Base-by-base conservation (phyloP, 2,113 vertebrate species). In the Eira barbara region DNA sequence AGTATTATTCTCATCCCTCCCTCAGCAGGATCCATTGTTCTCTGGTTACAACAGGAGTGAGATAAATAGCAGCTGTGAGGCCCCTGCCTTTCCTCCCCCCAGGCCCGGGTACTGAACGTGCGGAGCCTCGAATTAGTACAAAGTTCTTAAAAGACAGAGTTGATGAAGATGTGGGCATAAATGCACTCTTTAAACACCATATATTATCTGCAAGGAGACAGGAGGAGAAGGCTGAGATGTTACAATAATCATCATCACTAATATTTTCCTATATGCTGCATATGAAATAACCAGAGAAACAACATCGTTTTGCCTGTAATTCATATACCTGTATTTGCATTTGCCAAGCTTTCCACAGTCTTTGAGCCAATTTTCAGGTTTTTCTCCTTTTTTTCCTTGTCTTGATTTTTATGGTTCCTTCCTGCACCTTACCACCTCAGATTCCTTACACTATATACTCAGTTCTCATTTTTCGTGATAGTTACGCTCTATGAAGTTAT, bases 1-100 rank as follows among this genome's bases (percentile, higher is more conserved):
- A 96, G 80, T 12, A 49, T 83, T 97, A n/a, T 97, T 91, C 93
- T 87, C 80, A 39, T 82, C 42, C 42, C 57, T 49, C 88, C 39
- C 2, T 76, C 86, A 96, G 97, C 94, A 97, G 59, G 80, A 96
- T 39, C 39, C 71, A 89, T 98, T 98, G 97, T 98, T 97, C 97
- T 98, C 97, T 83, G 91, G 71, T 93, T 96, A 97, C 95, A 96
- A 13, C 61, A 88, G 79, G 31, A 96, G 84, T 52, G 63, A 89
- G 96, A 96, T 97, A 97, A 98, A 96, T 34, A 97, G 97, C 95
- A 94, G 94, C 79, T 84, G 97, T 6, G 90, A 97, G 95, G 76
- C 81, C 93, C 76, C 87, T 96, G 96, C 97, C 87, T 96, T 79
- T 80, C 63, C 59, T 31, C 96, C 47, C 47, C 23, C 31, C 0